Evolutionary conservation across 2,888 invertebrate genomes (phyloP).

Genomic region (Harpagoxenus sublaevis): DNA sequence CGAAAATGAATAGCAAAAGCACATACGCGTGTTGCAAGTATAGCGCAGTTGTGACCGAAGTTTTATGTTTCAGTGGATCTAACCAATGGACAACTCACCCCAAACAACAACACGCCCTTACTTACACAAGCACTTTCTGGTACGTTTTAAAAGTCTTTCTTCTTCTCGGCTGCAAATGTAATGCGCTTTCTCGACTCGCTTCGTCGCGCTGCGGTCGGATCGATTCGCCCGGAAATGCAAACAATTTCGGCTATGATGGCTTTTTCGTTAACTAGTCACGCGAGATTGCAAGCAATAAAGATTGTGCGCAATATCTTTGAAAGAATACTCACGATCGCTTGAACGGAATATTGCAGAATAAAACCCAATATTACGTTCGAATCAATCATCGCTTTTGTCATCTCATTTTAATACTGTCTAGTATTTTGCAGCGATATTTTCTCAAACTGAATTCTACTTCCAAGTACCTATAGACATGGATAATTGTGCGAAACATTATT

Average conservation of each 20-base stretch:
- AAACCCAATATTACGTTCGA: slow-evolving; percentile 22
- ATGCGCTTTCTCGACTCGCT: slow-evolving; percentile 40
- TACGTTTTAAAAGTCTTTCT: slow-evolving; percentile 87
- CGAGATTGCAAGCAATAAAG: slow-evolving; percentile 61
- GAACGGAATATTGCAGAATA: slow-evolving; percentile 61
- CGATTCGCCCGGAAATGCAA: slow-evolving; percentile 60
- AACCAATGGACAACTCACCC: slow-evolving; percentile 98
- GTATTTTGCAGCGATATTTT: slow-evolving; percentile 5
- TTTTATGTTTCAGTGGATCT: slow-evolving; percentile 95
- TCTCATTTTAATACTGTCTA: slow-evolving; percentile 27
- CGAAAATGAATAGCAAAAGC: slow-evolving; percentile 77
- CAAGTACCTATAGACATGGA: neutral
- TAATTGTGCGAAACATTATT: slow-evolving; percentile 10
- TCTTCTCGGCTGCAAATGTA: slow-evolving; percentile 30
- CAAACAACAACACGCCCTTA: slow-evolving; percentile 98
- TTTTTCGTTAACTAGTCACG: slow-evolving; percentile 72
- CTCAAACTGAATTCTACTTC: slow-evolving; percentile 3
- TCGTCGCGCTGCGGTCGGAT: slow-evolving; percentile 37
- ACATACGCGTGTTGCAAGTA: slow-evolving; percentile 81
- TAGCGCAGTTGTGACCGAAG: slow-evolving; percentile 88
- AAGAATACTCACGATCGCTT: slow-evolving; percentile 56
- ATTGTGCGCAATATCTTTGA: slow-evolving; percentile 49
- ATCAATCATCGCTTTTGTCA: slow-evolving; percentile 21
- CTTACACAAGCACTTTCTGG: slow-evolving; percentile 98
- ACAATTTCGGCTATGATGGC: slow-evolving; percentile 61